These are phyloP conservation scores for Lymantria dispar DNA, from an alignment of 2,888 invertebrate genomes.

Conservation along the genomic window DNA sequence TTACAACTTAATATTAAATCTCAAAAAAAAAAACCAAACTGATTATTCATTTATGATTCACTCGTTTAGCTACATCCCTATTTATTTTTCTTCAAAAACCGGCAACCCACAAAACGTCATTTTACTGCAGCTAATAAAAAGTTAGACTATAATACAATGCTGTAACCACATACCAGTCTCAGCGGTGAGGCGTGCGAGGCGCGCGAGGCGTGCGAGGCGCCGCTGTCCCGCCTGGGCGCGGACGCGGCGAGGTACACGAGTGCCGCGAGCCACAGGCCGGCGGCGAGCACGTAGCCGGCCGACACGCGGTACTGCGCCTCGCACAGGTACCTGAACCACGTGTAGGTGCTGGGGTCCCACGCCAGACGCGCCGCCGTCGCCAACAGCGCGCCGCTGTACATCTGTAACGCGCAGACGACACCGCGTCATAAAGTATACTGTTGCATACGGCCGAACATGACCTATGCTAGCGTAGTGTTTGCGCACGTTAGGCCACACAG, in stretches of 20 bases:
- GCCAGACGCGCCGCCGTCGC: constrained; percentile 77
- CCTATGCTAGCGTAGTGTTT: too few relatives aligned
- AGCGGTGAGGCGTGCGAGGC: not conserved
- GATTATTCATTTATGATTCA: too few relatives aligned
- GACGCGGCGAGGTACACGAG: constrained; percentile 66
- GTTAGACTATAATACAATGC: too few relatives aligned
- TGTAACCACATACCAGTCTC: not conserved
- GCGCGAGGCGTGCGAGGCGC: not conserved
- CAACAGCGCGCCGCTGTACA: constrained; percentile 78
- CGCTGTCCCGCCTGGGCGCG: constrained; percentile 37
- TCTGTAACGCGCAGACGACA: constrained; percentile 51
- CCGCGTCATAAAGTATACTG: too few relatives aligned
- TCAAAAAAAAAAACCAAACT: too few relatives aligned
- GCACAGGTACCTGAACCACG: constrained; percentile 77
- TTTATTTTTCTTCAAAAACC: too few relatives aligned
- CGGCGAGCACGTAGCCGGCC: constrained; percentile 66
- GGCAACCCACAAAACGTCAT: too few relatives aligned
- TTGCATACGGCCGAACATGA: too few relatives aligned
- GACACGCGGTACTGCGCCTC: constrained; percentile 75
- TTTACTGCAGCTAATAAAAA: too few relatives aligned
- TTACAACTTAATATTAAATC: too few relatives aligned
- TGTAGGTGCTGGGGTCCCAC: constrained; percentile 78
- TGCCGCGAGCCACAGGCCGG: constrained; percentile 70
- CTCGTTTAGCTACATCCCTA: too few relatives aligned
- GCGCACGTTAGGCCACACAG: too few relatives aligned